Evolutionary conservation across 2,888 invertebrate genomes (phyloP).

Genomic region (Notodonta ziczac): DNA sequence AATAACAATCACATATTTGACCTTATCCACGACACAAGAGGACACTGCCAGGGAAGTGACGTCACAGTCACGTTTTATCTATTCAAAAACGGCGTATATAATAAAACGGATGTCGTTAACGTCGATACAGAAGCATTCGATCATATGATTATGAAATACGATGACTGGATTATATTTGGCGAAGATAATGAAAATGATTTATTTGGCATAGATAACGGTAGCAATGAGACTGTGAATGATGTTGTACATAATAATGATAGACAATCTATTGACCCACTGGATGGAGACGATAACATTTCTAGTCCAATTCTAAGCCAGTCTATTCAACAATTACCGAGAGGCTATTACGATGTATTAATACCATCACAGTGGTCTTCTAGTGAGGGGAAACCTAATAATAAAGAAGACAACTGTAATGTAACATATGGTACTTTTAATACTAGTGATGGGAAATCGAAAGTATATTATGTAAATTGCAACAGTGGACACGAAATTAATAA

Average conservation of each 20-base stretch:
- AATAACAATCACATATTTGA: constrained; percentile 18
- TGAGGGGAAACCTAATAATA: not conserved
- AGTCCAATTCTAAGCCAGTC: no score
- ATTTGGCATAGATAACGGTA: constrained; percentile 7
- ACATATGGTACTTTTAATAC: not conserved
- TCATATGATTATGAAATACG: constrained; percentile 23
- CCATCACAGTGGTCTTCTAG: no score
- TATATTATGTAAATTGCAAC: not conserved
- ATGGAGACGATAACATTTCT: not conserved
- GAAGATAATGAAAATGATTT: constrained; percentile 4
- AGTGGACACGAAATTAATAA: not conserved
- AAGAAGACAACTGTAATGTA: not conserved
- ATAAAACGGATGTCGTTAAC: constrained; percentile 13
- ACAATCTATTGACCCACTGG: constrained; percentile 10
- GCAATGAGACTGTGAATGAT: no score
- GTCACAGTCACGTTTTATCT: constrained; percentile 27
- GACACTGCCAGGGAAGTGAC: constrained; percentile 21
- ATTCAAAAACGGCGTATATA: constrained; percentile 11
- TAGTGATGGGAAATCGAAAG: not conserved
- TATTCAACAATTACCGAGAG: not conserved
- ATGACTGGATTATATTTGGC: constrained; percentile 22
- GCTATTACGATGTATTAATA: not conserved
- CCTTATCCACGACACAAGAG: constrained; percentile 18
- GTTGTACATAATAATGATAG: constrained; percentile 9
- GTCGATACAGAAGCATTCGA: constrained; percentile 23